Evolutionary conservation across 2,888 invertebrate genomes (phyloP), one percentile per base, ranked within the genome.

Genomic region (Glyphotaelius pellucidus): DNA sequence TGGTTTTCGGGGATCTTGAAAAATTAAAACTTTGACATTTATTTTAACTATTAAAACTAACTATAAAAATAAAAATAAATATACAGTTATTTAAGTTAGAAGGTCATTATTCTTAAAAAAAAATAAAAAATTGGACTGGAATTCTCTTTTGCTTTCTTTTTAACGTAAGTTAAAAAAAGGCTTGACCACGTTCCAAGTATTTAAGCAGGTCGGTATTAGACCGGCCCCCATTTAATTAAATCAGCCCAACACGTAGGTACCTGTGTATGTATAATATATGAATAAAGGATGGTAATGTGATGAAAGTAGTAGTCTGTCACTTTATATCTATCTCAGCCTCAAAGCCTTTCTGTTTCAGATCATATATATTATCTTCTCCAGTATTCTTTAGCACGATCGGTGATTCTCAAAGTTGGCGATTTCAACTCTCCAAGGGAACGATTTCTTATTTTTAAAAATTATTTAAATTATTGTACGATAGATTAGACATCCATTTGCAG

Each of bases 311-410:
- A 83, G 25, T 14, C 25, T 83, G 19, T 32, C 90, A 35, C 38
- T 67, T 90, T 85, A 67, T 25, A 25, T 25, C 19, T 19, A 85
- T 81, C 85, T n/a, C 79, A 38, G 32, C 42, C 35, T 86, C 42
- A 80, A 67, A n/a, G 87, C 83, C 80, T 91, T 90, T 90, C 84
- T 79, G 89, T 87, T 42, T 32, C 38, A 52, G 92, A 92, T 92
- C 90, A 47, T 91, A 67, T 67, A 67, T 25, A 7, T 25, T 19
- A 91, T 92, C 92, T 89, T 31, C 42, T 30, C 86, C 83, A 67
- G 67, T 67, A 9, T 67, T 67, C n/a, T 67, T 9, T 67, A n/a
- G 67, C 9, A 0, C 7, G 19, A 67, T 25, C 67, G 0, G n/a
- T 7, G 67, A 25, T 67, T 67, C 25, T n/a, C n/a, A 67, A 67